Evolutionary conservation across 1,140 invertebrate species (phyloP).

Genomic region (Penaeus indicus): DNA sequence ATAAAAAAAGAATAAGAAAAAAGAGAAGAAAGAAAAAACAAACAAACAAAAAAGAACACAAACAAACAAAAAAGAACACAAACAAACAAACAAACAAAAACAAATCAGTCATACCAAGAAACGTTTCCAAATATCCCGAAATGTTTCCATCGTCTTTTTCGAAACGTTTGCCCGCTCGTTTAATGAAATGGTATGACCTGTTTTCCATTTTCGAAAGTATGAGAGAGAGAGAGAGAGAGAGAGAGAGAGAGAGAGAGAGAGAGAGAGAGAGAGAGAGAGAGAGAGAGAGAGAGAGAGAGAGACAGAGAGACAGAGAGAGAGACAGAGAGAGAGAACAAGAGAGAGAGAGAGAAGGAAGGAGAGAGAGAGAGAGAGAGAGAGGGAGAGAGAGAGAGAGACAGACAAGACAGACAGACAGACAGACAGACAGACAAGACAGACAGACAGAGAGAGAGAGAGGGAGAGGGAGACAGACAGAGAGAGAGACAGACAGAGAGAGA

Average conservation of each 20-base stretch:
- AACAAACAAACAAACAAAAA: not conserved
- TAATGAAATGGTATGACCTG: too few species aligned
- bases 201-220: not conserved
- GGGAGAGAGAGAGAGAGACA: not conserved
- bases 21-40: not conserved
- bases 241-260: conserved; percentile 12
- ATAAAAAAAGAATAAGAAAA: not conserved
- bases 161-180: not conserved
- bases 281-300: conserved; percentile 17
- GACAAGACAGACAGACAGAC: too few species aligned
- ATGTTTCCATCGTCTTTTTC: not conserved
- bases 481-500: not conserved
- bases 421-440: too few species aligned
- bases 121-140: not conserved
- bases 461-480: too few species aligned
- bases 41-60: not conserved
- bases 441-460: too few species aligned
- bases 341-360: conserved; percentile 6
- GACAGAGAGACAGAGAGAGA: conserved; percentile 18
- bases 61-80: not conserved
- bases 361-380: conserved; percentile 11
- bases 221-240: conserved; percentile 16
- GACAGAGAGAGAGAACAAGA: conserved; percentile 17
- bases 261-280: conserved; percentile 9
- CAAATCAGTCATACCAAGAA: not conserved